Conservation (phyloP, 1,140 invertebrate species). For the Brachystomella parvula region DNA sequence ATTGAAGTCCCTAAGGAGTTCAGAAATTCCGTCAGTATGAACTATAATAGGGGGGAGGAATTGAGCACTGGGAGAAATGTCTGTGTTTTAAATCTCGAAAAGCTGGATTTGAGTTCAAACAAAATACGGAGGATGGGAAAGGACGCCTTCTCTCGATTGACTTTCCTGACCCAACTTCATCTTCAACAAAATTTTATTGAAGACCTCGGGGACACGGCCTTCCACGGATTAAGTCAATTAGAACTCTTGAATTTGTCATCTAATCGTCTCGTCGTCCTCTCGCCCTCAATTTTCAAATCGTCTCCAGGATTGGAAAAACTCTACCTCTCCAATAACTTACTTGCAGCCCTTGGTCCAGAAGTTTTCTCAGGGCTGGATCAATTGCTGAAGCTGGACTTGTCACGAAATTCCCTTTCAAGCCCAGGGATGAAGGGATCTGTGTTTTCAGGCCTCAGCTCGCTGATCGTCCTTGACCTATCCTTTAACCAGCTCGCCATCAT, state of each 20-base stretch:
- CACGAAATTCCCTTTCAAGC: conserved; percentile 73
- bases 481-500: conserved; percentile 72
- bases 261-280: conserved; percentile 66
- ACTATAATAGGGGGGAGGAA: conserved; percentile 39
- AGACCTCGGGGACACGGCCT: conserved; percentile 66
- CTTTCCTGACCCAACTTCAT: conserved; percentile 64
- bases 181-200: conserved; percentile 73
- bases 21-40: conserved; percentile 20
- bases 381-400: conserved; percentile 73
- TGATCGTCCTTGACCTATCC: conserved; percentile 75
- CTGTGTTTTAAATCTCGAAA: conserved; percentile 23
- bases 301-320: conserved; percentile 69
- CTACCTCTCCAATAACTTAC: conserved; percentile 68
- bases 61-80: conserved; percentile 38
- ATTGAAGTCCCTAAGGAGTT: conserved; percentile 55
- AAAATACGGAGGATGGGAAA: conserved; percentile 61
- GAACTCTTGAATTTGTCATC: conserved; percentile 73
- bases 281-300: conserved; percentile 66
- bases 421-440: conserved; percentile 71
- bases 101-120: conserved; percentile 58
- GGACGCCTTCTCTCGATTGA: conserved; percentile 60
- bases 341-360: conserved; percentile 70
- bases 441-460: conserved; percentile 69
- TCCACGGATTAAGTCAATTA: conserved; percentile 64
- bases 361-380: conserved; percentile 73